A percentile compares a stretch with the other conserved stretches of the same genome.
Evolutionary conservation across 2,113 vertebrate genomes (phyloP).

Genomic region (Furnarius figulus): DNA sequence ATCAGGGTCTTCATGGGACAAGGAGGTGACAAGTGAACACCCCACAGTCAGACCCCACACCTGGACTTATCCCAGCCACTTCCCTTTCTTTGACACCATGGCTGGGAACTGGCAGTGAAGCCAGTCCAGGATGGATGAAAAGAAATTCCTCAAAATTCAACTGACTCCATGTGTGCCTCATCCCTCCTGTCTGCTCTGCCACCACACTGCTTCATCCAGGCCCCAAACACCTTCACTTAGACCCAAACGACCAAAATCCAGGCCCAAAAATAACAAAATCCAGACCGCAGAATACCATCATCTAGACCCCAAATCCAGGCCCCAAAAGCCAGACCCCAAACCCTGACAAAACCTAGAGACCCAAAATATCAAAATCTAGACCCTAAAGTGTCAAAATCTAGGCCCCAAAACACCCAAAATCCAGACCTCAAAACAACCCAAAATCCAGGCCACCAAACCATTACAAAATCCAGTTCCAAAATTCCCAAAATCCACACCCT

Average conservation of each 20-base stretch:
- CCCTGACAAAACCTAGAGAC: background rate
- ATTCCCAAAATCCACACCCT: no score
- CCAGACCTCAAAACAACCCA: no score
- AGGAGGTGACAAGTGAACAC: background rate
- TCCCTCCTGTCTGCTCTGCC: background rate
- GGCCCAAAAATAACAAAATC: background rate
- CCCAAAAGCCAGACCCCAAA: background rate
- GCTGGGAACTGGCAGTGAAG: fast-evolving
- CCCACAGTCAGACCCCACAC: background rate
- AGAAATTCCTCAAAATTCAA: background rate
- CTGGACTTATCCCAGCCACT: background rate
- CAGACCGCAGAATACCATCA: background rate
- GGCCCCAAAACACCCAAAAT: no score
- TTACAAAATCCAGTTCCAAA: no score
- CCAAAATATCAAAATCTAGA: background rate
- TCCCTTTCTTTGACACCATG: no score
- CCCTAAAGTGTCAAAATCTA: no score
- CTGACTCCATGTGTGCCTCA: fast-evolving
- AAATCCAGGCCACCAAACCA: no score
- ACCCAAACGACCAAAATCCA: background rate
- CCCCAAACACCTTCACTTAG: background rate
- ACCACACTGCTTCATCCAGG: fast-evolving
- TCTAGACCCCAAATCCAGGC: background rate
- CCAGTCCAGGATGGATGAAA: fast-evolving
- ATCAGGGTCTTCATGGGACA: background rate